A percentile compares a stretch with the other conserved stretches of the same genome.
phyloP scores from a whole-genome alignment of 2,797 vertebrate species.

The Sebastes dallii region DNA sequence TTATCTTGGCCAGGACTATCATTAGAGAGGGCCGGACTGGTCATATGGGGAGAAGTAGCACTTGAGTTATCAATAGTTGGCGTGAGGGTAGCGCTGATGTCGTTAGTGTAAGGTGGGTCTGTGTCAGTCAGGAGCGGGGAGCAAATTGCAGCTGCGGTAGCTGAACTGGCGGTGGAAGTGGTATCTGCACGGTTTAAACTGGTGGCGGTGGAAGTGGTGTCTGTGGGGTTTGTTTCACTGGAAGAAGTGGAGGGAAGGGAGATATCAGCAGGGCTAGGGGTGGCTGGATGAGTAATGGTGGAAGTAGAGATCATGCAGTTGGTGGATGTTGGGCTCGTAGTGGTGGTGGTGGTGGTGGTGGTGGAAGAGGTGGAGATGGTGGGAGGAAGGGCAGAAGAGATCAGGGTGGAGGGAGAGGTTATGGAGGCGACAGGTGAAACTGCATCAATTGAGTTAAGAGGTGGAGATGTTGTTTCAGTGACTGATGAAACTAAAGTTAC shows the following conservation, averaged over 20 bases:
- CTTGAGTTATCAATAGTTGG: slow-evolving; percentile 45
- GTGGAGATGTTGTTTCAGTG: slow-evolving; percentile 25
- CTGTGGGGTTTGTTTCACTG: slow-evolving; percentile 54
- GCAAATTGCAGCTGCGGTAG: slow-evolving; percentile 44
- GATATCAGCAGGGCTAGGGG: background rate
- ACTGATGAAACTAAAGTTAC: slow-evolving; percentile 22
- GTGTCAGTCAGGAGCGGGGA: slow-evolving; percentile 35
- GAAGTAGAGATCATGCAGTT: slow-evolving; percentile 26
- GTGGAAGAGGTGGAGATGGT: slow-evolving; percentile 15
- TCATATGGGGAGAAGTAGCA: slow-evolving; percentile 38
- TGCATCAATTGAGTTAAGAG: slow-evolving; percentile 18
- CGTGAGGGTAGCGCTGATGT: slow-evolving; percentile 10
- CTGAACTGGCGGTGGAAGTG: slow-evolving; percentile 45
- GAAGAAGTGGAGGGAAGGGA: slow-evolving; percentile 52
- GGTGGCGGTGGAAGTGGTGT: slow-evolving; percentile 51
- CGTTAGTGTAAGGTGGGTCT: slow-evolving; percentile 25
- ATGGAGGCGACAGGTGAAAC: slow-evolving; percentile 24
- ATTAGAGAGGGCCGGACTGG: slow-evolving; percentile 26
- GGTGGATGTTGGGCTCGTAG: slow-evolving; percentile 31
- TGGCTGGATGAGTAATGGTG: slow-evolving; percentile 1
- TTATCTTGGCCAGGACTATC: slow-evolving; percentile 32
- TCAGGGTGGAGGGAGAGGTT: slow-evolving; percentile 12
- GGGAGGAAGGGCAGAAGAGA: slow-evolving; percentile 10
- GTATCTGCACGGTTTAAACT: slow-evolving; percentile 50
- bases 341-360: background rate